phyloP scores from a whole-genome alignment of 1,140 invertebrate species.

The Bradynema listronoti region DNA sequence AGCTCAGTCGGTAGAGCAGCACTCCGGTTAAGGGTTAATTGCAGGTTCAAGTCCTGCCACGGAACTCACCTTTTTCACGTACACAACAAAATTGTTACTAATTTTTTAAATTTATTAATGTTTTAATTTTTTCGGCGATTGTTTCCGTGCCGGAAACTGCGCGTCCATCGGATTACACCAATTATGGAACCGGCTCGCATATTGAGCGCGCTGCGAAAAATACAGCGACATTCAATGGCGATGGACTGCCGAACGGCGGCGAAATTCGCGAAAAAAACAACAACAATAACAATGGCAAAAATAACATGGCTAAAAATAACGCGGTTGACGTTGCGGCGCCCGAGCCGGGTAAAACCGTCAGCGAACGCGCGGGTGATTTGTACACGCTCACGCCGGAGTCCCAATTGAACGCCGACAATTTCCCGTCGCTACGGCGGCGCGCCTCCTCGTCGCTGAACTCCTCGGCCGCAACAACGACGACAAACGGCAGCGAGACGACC shows the following conservation, averaged over 20 bases:
- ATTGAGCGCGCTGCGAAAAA: conserved; percentile 44
- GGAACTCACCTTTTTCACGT: too few species aligned
- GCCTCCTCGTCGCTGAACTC: conserved; percentile 1
- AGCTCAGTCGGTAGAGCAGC: too few species aligned
- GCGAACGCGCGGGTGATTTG: conserved; percentile 9
- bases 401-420: conserved; percentile 24
- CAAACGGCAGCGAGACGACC: conserved; percentile 2
- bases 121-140: too few species aligned
- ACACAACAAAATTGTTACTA: too few species aligned
- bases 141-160: too few species aligned
- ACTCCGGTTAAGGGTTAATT: too few species aligned
- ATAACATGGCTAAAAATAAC: conserved; percentile 7
- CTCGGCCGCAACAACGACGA: not conserved
- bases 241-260: not conserved
- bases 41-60: too few species aligned
- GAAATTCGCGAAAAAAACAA: conserved; percentile 15
- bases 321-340: not conserved
- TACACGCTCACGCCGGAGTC: conserved; percentile 26
- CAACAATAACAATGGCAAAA: not conserved
- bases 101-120: too few species aligned
- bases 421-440: not conserved
- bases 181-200: too few species aligned
- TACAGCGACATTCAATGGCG: too few species aligned
- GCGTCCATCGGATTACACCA: too few species aligned
- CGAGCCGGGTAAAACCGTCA: conserved; percentile 29